Evolutionary conservation across 2,113 vertebrate genomes (phyloP), one percentile per base, ranked within the genome.

Genomic region (Nycticebus coucang): DNA sequence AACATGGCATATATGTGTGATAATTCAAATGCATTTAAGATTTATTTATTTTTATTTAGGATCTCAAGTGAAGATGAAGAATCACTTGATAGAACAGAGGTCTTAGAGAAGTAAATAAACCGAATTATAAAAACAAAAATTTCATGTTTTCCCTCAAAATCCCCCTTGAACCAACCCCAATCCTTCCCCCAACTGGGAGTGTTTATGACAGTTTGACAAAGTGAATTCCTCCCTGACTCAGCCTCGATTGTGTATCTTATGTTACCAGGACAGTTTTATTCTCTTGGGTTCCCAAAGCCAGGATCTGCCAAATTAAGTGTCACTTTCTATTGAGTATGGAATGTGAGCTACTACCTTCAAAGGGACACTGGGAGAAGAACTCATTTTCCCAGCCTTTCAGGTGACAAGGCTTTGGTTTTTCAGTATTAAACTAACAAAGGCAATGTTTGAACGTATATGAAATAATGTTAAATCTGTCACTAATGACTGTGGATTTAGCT

Each of bases 231-330:
- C 71, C 66, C 81, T 95, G 35, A 60, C 55, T 95, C 55, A 81
- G 30, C 89, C 92, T 94, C 81, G 92, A 37, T 93, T 88, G 35
- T 90, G 55, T 26, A 8, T 72, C 93, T 96, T 80, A 71, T 45
- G 33, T 92, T 97, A 94, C 62, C 26, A 91, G 85, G 86, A 85
- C 78, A 95, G 26, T 96, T 97, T 97, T 97, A 96, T 97, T 98
- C 94, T 97, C 84, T 95, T 91, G 75, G 80, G 97, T 97, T 80
- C 83, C 83, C 95, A 96, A 96, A 95, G 96, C 85, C 77, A 93
- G 74, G 88, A 96, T 66, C 88, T 96, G 88, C 85, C 96, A 97
- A 98, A 98, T 97, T 96, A 98, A 96, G 62, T 98, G 97, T 97
- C 97, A 94, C 94, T 97, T 98, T 96, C 93, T 96, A 95, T 95